These are phyloP conservation scores for Anoura caudifer DNA, from an alignment of 2,113 vertebrate species.

Conservation along the genomic window DNA sequence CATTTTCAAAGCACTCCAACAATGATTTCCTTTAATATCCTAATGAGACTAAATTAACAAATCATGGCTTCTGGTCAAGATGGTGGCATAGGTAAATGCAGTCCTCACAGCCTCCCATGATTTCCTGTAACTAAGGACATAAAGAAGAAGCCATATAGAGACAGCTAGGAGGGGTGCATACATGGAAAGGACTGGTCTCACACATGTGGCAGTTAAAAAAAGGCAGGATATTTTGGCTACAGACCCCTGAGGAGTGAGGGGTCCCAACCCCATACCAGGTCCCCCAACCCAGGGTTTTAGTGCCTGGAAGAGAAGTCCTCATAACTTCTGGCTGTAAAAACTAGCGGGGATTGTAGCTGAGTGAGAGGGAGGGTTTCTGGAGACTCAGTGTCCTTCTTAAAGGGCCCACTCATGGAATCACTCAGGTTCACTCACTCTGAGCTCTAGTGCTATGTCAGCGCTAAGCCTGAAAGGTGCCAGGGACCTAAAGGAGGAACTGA, in stretches of 20 bases:
- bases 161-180: background rate
- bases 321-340: background rate
- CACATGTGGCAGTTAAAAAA: background rate
- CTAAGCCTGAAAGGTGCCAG: background rate
- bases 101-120: background rate
- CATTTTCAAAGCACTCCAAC: background rate
- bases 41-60: background rate
- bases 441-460: background rate
- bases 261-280: background rate
- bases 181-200: background rate
- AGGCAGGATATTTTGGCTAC: background rate
- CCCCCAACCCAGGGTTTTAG: background rate
- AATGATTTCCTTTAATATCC: background rate
- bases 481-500: background rate
- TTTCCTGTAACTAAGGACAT: background rate
- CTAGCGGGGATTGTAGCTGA: background rate
- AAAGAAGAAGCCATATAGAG: background rate
- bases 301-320: background rate
- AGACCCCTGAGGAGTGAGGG: background rate
- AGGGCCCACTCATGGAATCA: background rate
- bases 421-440: background rate
- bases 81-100: background rate
- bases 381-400: background rate
- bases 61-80: background rate
- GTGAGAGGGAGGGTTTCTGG: background rate